Base-by-base conservation (phyloP, 2,797 vertebrate genomes). In the Mergus octosetaceus region DNA sequence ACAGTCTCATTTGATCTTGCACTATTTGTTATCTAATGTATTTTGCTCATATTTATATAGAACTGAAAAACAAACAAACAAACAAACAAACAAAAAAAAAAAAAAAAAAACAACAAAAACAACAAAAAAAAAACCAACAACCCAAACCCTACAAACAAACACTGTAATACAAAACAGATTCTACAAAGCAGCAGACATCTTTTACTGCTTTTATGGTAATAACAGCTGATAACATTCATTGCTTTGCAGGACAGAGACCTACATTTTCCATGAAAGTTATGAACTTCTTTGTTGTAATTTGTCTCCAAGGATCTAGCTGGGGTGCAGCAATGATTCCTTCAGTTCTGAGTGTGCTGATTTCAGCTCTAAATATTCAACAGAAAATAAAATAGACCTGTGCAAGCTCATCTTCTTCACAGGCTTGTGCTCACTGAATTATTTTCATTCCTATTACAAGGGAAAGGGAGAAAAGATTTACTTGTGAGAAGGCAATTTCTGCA, bases 1-100 rank as follows among this genome's bases (percentile, higher is more conserved):
- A 32, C 0, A 0, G 16, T 22, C 47, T 51, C 10, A 41, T 49
- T 72, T 16, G 5, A 28, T 73, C 9, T 81, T 72, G 21, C 0
- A 0, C 24, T n/a, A 66, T 91, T 83, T 84, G 39, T 41, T 66
- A 1, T 20, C 51, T 68, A 16, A 45, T 15, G 22, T 66, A 73
- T 47, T 54, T 82, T 73, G 12, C 47, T 91, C 56, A 8, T 25
- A 51, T 76, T 79, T 62, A 13, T 38, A n/a, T 11, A 72, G 57
- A 22, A 18, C 72, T 61, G 28, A 36, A 3, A 53, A 54, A 65
- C 22, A 39, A 65, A 24, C 10, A 20, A 22, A 43, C 43, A n/a
- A 43, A 43, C 43, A 43, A 43, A 43, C 43, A 43, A n/a, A n/a
- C 43, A 43, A 43, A 43, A n/a, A n/a, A n/a, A n/a, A n/a, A 53